Percentiles rank a stretch among this genome's conserved stretches.
phyloP scores from a whole-genome alignment of 2,113 vertebrate species.

The Gallinago paraguaiae region DNA sequence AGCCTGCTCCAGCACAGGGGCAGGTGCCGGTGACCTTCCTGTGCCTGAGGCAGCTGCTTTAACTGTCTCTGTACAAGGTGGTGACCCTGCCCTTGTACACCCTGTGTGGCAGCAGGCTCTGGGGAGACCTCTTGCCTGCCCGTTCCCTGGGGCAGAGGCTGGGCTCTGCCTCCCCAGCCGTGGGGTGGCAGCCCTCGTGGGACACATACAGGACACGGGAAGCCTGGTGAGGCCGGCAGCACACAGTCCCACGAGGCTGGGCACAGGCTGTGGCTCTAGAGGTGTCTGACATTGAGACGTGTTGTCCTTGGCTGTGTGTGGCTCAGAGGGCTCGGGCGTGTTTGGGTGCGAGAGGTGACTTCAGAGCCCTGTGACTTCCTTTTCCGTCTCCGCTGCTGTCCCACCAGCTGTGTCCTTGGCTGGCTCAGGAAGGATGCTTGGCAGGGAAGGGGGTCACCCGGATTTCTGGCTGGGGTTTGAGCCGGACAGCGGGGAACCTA shows the following conservation, averaged over 20 bases:
- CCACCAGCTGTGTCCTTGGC: background rate
- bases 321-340: background rate
- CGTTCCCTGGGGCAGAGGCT: fast-evolving
- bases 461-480: background rate
- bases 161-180: background rate
- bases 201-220: fast-evolving
- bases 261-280: background rate
- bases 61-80: background rate
- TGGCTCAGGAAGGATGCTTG: background rate
- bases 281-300: constrained; percentile 47
- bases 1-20: background rate
- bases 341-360: constrained; percentile 37
- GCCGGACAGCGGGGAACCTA: fast-evolving
- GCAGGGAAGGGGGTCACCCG: background rate
- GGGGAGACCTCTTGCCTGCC: background rate
- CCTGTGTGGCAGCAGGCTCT: background rate
- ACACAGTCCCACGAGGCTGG: background rate
- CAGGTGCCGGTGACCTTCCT: background rate
- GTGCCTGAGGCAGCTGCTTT: background rate
- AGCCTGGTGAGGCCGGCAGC: fast-evolving
- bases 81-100: background rate
- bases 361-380: constrained; percentile 62
- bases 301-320: constrained; percentile 15
- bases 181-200: fast-evolving
- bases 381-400: background rate